Conservation (phyloP, 2,888 invertebrate species). For the Drosophila nr. perissopoda region DNA sequence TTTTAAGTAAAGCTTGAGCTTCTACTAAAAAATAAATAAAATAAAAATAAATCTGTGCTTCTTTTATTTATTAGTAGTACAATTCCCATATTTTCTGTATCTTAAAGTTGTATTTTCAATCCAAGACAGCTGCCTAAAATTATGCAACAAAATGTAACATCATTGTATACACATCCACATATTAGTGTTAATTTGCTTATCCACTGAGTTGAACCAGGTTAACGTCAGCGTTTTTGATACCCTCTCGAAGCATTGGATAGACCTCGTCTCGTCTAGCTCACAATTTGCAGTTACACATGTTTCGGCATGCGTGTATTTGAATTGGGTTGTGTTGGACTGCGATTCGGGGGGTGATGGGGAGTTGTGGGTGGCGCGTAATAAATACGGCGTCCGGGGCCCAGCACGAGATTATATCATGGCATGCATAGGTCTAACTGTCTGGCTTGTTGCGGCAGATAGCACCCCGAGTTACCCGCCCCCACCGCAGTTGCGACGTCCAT, state of each 20-base stretch:
- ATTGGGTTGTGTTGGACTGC: constrained; percentile 2
- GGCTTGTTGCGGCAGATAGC: constrained; percentile 42
- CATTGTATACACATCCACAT: constrained; percentile 2
- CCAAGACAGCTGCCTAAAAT: neutral
- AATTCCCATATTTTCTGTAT: neutral
- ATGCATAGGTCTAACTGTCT: constrained; percentile 70
- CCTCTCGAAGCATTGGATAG: constrained; percentile 20
- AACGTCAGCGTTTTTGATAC: constrained; percentile 26
- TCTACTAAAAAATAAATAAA: neutral
- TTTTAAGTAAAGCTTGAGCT: neutral
- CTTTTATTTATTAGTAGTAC: neutral
- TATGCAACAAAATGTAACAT: constrained; percentile 2
- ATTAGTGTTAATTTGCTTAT: constrained; percentile 35
- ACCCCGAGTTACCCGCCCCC: neutral
- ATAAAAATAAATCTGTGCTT: neutral
- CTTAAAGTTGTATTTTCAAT: neutral
- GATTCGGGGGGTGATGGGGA: neutral
- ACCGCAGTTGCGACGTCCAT: constrained; percentile 13
- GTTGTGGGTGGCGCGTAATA: constrained; percentile 61
- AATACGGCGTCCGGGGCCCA: constrained; percentile 49
- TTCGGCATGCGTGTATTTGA: constrained; percentile 34
- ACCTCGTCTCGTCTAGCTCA: constrained; percentile 16
- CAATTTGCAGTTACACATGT: constrained; percentile 56
- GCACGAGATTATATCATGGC: constrained; percentile 76
- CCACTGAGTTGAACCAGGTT: constrained; percentile 17